Evolutionary conservation across 2,888 invertebrate genomes (phyloP), one percentile per base, ranked within the genome.

Genomic region (Drosophila tanythrix): DNA sequence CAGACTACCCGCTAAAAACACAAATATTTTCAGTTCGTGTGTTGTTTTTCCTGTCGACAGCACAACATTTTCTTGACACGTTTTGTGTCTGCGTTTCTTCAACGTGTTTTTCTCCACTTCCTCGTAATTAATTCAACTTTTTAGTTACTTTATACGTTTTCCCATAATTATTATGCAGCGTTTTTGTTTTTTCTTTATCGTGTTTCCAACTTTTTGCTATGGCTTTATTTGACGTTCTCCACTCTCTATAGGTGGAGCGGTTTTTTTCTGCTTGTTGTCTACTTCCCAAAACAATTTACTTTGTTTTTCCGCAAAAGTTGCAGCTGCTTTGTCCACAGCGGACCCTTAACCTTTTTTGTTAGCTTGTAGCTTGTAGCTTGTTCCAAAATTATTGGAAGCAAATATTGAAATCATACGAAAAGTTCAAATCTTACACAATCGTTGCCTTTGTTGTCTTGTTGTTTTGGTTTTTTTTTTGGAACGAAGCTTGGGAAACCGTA

Each of bases 141-240:
- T 81, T 77, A 74, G 70, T 71, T 66, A 56, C 74, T 77, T 81
- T 46, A 77, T 77, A 60, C 76, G 66, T 77, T 79, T 87, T 89
- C 89, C 59, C 85, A 89, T 87, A 84, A 89, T 89, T 84, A 82
- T 84, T 85, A 85, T 89, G 85, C 89, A 79, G 77, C 83, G 50
- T 48, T 46, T 79, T 21, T 43, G 43, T 38, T 79, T 79, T 65
- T 51, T n/a, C n/a, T n/a, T n/a, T n/a, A n/a, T n/a, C n/a, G n/a
- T n/a, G n/a, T n/a, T n/a, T 13, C 21, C 15, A 63, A 53, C 36
- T 69, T 74, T 67, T 70, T 61, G 64, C 51, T 60, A 70, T 61
- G 60, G 60, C 48, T 64, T 58, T 69, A 57, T 66, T 68, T 76
- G 48, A 65, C 64, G 50, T 64, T 62, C n/a, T 51, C 38, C 68